A percentile compares a stretch with the other conserved stretches of the same genome.
phyloP scores from a whole-genome alignment of 2,797 vertebrate species.

The Pagetopsis macropterus region DNA sequence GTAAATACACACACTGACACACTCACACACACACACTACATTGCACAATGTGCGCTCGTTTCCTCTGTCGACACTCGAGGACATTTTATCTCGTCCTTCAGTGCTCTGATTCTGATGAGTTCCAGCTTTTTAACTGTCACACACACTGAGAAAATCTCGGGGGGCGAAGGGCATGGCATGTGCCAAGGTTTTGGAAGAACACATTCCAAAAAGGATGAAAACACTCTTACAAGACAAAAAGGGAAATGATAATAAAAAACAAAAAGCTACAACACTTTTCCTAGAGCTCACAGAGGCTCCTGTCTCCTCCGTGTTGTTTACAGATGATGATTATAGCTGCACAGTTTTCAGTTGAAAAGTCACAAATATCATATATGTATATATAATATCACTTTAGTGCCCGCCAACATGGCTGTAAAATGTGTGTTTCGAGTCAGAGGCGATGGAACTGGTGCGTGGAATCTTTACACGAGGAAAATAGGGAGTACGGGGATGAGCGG shows the following conservation, averaged over 20 bases:
- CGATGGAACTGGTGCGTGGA: slow-evolving; percentile 82
- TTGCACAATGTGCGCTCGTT: slow-evolving; percentile 53
- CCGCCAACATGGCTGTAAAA: slow-evolving; percentile 84
- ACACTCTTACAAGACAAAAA: slow-evolving; percentile 80
- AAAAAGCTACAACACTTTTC: slow-evolving; percentile 83
- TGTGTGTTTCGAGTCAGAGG: slow-evolving; percentile 79
- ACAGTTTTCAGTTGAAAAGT: slow-evolving; percentile 86
- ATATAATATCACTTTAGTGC: slow-evolving; percentile 79
- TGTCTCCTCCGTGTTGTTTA: slow-evolving; percentile 77
- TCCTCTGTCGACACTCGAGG: slow-evolving; percentile 50
- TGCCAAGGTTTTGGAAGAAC: slow-evolving; percentile 88
- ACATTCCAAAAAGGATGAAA: slow-evolving; percentile 84
- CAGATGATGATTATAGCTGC: slow-evolving; percentile 88
- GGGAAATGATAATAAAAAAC: slow-evolving; percentile 68
- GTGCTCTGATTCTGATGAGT: slow-evolving; percentile 70
- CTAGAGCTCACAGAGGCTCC: slow-evolving; percentile 80
- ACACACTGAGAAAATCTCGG: slow-evolving; percentile 9
- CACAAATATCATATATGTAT: slow-evolving; percentile 77
- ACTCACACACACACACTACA: slow-evolving; percentile 18
- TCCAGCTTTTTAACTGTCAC: slow-evolving; percentile 55
- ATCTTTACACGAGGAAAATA: slow-evolving; percentile 86
- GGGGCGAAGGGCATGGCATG: slow-evolving; percentile 65
- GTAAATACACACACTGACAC: slow-evolving; percentile 11
- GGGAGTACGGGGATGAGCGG: slow-evolving; percentile 63
- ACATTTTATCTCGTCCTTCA: slow-evolving; percentile 46